These are phyloP conservation scores for Actinostola sp. DNA, from an alignment of 92 coral and sea anemone species.

Conservation along the genomic window DNA sequence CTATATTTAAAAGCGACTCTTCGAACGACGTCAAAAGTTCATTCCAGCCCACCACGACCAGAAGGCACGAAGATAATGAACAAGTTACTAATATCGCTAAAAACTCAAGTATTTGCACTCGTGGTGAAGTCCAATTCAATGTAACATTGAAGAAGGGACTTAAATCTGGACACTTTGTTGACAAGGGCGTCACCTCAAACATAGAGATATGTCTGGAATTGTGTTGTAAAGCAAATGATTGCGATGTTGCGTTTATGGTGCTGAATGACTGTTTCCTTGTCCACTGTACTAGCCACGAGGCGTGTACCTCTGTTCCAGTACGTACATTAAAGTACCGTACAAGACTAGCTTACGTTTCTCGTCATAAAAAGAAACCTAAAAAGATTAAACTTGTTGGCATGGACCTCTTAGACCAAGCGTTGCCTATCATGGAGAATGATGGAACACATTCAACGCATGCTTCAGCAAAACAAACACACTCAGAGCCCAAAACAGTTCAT, in stretches of 20 bases:
- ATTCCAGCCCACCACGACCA: not conserved
- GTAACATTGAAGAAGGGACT: conserved; percentile 76
- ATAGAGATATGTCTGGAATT: conserved; percentile 46
- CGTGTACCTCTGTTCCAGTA: conserved; percentile 85
- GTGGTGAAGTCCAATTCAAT: conserved; percentile 38
- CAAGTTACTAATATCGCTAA: not conserved
- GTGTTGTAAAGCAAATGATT: conserved; percentile 61
- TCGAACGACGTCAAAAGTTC: not conserved
- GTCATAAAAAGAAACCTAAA: conserved; percentile 14
- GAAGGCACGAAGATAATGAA: not conserved
- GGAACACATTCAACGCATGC: not conserved
- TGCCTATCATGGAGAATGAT: conserved; percentile 40
- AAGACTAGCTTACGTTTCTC: conserved; percentile 58
- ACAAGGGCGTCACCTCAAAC: conserved; percentile 58
- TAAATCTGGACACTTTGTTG: conserved; percentile 68
- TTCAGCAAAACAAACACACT: not conserved
- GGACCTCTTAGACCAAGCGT: conserved; percentile 48
- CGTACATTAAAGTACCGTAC: conserved; percentile 75
- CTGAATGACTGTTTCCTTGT: conserved; percentile 74
- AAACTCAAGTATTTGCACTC: conserved; percentile 41
- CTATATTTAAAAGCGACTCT: not conserved
- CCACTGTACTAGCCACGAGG: conserved; percentile 48
- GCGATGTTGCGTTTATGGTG: conserved; percentile 77
- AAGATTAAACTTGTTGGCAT: conserved; percentile 35
- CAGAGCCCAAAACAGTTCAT: not conserved